Conservation (phyloP, 2,888 invertebrate species). For the Steinernema carpocapsae region DNA sequence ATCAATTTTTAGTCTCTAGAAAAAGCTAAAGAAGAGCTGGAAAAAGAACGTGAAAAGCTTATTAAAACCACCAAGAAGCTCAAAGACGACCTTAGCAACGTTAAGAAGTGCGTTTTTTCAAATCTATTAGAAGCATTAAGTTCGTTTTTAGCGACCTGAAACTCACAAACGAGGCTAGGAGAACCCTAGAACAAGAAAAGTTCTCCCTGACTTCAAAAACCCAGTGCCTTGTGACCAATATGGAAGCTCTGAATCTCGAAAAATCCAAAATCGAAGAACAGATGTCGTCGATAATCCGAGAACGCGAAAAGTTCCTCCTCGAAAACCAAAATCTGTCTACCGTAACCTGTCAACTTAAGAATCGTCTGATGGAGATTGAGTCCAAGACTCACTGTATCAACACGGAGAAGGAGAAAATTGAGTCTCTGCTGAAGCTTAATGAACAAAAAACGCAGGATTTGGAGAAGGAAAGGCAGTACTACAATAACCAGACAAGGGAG, state of each 20-base stretch:
- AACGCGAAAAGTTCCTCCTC: conserved; percentile 68
- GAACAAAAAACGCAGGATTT: conserved; percentile 69
- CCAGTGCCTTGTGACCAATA: conserved; percentile 58
- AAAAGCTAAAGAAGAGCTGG: conserved; percentile 70
- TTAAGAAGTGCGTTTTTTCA: conserved; percentile 55
- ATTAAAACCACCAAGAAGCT: conserved; percentile 70
- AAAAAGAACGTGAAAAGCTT: conserved; percentile 70
- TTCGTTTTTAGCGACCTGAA: conserved; percentile 70
- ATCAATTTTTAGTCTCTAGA: conserved; percentile 65
- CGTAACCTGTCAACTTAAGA: conserved; percentile 68
- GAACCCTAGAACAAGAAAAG: conserved; percentile 68
- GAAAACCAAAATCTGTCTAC: conserved; percentile 70
- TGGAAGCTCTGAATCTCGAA: conserved; percentile 69
- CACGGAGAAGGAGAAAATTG: conserved; percentile 70
- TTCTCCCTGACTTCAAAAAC: conserved; percentile 63
- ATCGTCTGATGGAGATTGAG: conserved; percentile 69
- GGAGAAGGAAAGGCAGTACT: conserved; percentile 71
- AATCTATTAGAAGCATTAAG: background rate
- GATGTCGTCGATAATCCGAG: conserved; percentile 63
- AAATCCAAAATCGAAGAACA: conserved; percentile 69
- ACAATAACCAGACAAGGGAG: conserved; percentile 70
- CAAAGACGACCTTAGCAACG: conserved; percentile 69
- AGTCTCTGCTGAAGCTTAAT: conserved; percentile 69
- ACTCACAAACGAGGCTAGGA: conserved; percentile 69
- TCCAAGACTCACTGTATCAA: conserved; percentile 68